A percentile compares a stretch with the other conserved stretches of the same genome.
Conservation (phyloP, 1,140 invertebrate species). For the Eubasilissa regina region DNA sequence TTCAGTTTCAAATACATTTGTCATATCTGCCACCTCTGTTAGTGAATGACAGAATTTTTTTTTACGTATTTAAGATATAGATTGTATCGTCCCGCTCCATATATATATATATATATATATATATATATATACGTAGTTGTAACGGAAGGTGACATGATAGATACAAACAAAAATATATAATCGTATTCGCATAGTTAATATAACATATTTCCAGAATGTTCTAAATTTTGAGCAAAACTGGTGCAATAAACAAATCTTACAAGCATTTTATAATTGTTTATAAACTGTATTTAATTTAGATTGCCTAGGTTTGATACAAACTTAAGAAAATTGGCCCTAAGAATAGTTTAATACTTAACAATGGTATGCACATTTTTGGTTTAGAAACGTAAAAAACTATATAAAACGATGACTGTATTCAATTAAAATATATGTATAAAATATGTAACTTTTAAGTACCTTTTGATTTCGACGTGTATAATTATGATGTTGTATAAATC, state of each 20-base stretch:
- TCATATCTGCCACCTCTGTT: not conserved
- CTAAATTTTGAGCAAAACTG: not conserved
- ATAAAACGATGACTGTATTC: not conserved
- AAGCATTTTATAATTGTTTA: not conserved
- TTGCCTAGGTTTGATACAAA: not conserved
- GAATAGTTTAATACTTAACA: not conserved
- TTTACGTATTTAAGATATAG: no score
- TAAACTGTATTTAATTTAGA: not conserved
- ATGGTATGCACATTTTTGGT: not conserved
- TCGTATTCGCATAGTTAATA: no score
- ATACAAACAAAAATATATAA: no score
- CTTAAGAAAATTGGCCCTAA: constrained; percentile 3
- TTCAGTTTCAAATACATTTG: not conserved
- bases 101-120: no score
- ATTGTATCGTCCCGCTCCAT: no score
- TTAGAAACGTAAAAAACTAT: not conserved
- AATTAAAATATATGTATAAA: not conserved
- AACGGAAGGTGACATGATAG: no score
- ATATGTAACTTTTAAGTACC: not conserved
- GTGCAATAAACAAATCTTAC: not conserved
- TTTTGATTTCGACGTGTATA: not conserved
- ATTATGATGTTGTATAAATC: not conserved
- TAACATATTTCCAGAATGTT: no score
- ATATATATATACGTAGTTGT: no score
- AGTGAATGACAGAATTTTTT: no score